Conservation (phyloP, 2,888 invertebrate genomes). For the Uropetala carovei region DNA sequence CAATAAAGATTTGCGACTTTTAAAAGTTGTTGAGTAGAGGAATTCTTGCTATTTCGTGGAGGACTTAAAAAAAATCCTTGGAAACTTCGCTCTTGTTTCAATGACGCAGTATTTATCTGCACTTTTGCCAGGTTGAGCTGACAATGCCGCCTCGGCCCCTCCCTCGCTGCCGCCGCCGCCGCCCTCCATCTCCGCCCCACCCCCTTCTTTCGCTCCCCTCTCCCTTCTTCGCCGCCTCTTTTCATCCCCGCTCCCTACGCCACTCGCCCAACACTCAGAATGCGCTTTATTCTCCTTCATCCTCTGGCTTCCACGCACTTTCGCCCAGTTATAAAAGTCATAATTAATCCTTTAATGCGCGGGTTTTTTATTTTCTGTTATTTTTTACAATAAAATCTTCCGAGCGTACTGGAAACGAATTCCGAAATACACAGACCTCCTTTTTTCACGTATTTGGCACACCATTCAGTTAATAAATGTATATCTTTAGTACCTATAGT, state of each 20-base stretch:
- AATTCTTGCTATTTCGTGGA: neutral
- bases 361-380: neutral
- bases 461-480: constrained; percentile 1
- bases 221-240: neutral
- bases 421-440: neutral
- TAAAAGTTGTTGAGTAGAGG: too few relatives aligned
- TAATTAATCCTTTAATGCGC: constrained; percentile 22
- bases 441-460: constrained; percentile 19
- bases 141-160: neutral
- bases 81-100: neutral
- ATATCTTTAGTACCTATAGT: constrained; percentile 27
- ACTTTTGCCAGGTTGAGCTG: constrained; percentile 24
- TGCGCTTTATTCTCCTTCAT: neutral
- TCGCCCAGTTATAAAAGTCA: constrained; percentile 5
- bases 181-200: neutral
- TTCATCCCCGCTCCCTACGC: neutral
- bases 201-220: neutral
- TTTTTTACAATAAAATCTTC: neutral
- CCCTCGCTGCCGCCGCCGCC: neutral
- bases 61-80: neutral
- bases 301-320: constrained; percentile 1
- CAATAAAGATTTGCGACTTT: too few relatives aligned
- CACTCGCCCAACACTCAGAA: neutral
- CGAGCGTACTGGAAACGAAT: constrained; percentile 17
- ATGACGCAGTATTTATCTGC: constrained; percentile 9